phyloP scores from a whole-genome alignment of 2,888 invertebrate species.

The Podotricha telesiphe region DNA sequence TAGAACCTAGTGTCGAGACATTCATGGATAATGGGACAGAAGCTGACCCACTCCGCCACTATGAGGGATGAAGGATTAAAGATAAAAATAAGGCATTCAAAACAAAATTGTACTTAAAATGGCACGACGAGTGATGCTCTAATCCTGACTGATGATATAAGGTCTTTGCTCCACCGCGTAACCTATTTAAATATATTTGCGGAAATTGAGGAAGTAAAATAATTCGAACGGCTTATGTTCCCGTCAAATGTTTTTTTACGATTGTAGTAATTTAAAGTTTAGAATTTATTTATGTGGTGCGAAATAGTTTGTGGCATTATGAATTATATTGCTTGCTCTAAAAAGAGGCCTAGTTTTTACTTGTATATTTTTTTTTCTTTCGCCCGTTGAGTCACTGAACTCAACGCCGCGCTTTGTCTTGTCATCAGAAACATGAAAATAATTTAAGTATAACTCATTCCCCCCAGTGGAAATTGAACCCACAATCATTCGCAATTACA shows the following conservation, averaged over 20 bases:
- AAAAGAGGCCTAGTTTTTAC: background rate
- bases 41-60: no score
- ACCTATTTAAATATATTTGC: slow-evolving; percentile 23
- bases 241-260: slow-evolving; percentile 14
- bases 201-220: slow-evolving; percentile 18
- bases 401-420: no score
- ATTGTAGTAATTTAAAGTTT: slow-evolving; percentile 5
- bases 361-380: background rate
- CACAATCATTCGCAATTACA: no score
- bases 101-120: slow-evolving; percentile 16
- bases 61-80: background rate
- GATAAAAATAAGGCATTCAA: background rate
- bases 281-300: slow-evolving; percentile 6
- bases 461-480: no score
- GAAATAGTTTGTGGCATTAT: background rate
- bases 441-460: no score
- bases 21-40: no score
- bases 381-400: no score
- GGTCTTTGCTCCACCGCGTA: slow-evolving; percentile 35
- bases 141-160: slow-evolving; percentile 36
- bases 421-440: no score
- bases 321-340: background rate
- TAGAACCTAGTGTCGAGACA: no score
- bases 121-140: slow-evolving; percentile 23
- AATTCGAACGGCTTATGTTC: slow-evolving; percentile 11